Evolutionary conservation across 2,797 vertebrate species (phyloP).

Genomic region (Nannoperca obscura): DNA sequence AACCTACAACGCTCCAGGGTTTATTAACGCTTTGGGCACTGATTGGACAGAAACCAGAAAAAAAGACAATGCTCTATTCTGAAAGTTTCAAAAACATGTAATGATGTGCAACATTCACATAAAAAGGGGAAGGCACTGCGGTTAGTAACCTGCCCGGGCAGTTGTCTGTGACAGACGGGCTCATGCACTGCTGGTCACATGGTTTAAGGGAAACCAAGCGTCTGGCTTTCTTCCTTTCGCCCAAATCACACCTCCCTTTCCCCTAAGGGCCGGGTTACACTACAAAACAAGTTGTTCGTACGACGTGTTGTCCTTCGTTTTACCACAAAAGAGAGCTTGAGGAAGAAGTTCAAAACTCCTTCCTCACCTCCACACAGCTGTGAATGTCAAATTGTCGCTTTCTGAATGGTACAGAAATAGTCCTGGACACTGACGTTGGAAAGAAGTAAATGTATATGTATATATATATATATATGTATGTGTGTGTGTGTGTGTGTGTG

Average conservation of each 20-base stretch:
- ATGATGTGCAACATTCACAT: conserved; percentile 38
- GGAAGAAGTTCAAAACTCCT: not conserved
- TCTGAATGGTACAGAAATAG: not conserved
- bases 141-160: conserved; percentile 74
- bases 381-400: not conserved
- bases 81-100: conserved; percentile 14
- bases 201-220: conserved; percentile 81
- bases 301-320: not conserved
- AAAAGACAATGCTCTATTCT: conserved; percentile 16
- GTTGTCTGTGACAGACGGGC: conserved; percentile 53
- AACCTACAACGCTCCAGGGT: not conserved
- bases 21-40: conserved; percentile 1
- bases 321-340: not conserved
- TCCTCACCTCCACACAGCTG: not conserved
- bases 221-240: conserved; percentile 78
- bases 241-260: conserved; percentile 64
- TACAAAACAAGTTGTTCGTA: not conserved
- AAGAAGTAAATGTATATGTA: too few species aligned
- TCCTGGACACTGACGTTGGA: not conserved
- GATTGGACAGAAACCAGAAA: conserved; percentile 5
- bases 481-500: too few species aligned
- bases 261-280: conserved; percentile 2
- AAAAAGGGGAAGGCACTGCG: conserved; percentile 48
- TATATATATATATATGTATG: too few species aligned
- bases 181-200: conserved; percentile 75